These are phyloP conservation scores for Mystacornis crossleyi DNA, from an alignment of 2,113 vertebrate genomes.

Conservation along the genomic window DNA sequence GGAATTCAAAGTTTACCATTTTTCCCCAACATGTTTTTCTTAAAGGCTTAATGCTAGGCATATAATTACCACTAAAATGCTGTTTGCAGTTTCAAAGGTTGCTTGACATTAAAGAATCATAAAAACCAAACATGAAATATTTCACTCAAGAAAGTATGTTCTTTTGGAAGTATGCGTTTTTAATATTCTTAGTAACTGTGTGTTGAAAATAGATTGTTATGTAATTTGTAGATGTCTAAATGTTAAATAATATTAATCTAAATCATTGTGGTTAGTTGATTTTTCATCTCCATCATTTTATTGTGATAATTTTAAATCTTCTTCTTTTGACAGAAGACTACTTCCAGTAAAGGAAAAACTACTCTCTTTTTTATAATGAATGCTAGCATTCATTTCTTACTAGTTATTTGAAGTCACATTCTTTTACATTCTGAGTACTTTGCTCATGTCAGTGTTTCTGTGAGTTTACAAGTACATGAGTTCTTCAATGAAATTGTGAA, in stretches of 20 bases:
- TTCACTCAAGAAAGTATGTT: not conserved
- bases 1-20: not conserved
- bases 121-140: not conserved
- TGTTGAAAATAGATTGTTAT: not conserved
- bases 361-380: not conserved
- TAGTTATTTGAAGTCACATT: not conserved
- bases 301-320: not conserved
- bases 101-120: not conserved
- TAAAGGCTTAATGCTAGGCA: not conserved
- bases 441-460: not conserved
- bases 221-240: not conserved
- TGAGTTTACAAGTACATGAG: not conserved
- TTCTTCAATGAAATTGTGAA: not conserved
- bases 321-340: not conserved
- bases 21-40: not conserved
- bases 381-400: not conserved
- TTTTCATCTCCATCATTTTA: not conserved
- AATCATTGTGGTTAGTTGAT: not conserved
- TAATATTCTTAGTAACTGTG: not conserved
- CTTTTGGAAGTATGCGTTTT: not conserved
- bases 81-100: constrained; percentile 7
- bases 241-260: not conserved
- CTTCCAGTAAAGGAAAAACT: not conserved
- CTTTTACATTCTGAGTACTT: not conserved
- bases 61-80: not conserved